A percentile compares a stretch with the other conserved stretches of the same genome.
phyloP scores from a whole-genome alignment of 2,797 vertebrate genomes.

The Gallinago nigripennis region DNA sequence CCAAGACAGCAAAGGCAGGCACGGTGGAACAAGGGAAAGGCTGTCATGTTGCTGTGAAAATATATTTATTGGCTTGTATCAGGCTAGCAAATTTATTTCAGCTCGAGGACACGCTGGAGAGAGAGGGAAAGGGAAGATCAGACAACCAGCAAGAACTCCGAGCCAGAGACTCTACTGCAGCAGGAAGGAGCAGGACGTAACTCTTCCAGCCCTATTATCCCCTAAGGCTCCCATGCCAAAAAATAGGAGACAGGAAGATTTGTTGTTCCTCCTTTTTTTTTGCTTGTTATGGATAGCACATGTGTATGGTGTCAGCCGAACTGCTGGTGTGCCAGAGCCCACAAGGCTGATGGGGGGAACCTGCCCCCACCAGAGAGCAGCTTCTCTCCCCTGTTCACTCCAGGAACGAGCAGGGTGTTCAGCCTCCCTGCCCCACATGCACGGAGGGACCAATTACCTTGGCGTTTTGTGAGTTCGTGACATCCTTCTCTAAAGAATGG shows the following conservation, averaged over 20 bases:
- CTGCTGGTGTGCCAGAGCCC: neutral
- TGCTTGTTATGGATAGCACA: neutral
- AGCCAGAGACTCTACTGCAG: neutral
- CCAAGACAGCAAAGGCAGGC: neutral
- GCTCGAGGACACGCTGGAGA: neutral
- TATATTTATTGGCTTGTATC: neutral
- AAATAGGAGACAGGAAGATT: neutral
- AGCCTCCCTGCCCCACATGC: neutral
- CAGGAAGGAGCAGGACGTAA: neutral
- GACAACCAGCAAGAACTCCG: neutral
- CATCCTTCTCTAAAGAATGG: neutral
- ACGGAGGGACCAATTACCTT: neutral
- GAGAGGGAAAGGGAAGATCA: neutral
- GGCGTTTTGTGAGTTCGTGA: rapidly evolving
- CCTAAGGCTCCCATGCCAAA: neutral
- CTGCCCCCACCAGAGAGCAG: rapidly evolving
- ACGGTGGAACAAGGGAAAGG: neutral
- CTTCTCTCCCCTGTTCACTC: neutral
- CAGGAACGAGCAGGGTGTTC: neutral
- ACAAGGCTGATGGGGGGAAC: neutral
- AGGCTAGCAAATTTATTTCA: neutral
- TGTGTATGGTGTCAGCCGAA: neutral
- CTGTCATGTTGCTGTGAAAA: neutral
- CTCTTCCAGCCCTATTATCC: slow-evolving; percentile 18
- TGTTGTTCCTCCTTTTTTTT: neutral